A percentile compares a stretch with the other conserved stretches of the same genome.
Conservation (phyloP, 2,888 invertebrate genomes). For the Dicyrtomina minuta region DNA sequence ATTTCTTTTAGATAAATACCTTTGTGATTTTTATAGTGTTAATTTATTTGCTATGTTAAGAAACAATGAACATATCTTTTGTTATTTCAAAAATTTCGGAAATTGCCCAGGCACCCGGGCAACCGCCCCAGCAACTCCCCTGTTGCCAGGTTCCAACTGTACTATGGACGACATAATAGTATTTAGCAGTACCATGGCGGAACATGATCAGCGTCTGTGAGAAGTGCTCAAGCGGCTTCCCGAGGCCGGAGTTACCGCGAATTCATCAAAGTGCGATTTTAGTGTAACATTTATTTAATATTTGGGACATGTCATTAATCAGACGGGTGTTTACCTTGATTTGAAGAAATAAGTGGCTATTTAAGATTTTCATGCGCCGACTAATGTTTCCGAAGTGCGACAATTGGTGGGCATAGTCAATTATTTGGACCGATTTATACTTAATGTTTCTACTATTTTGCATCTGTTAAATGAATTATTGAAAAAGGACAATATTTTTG, state of each 20-base stretch:
- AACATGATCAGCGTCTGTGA: constrained; percentile 24
- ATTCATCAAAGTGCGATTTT: constrained; percentile 53
- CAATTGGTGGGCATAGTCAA: constrained; percentile 55
- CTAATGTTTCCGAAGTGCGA: constrained; percentile 49
- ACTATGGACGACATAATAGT: constrained; percentile 19
- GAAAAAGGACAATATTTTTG: constrained; percentile 52
- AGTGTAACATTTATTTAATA: constrained; percentile 45
- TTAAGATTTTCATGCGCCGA: constrained; percentile 49
- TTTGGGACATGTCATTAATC: constrained; percentile 51
- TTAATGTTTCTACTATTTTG: constrained; percentile 52
- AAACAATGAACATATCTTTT: no score
- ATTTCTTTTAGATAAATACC: no score
- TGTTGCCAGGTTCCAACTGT: constrained; percentile 35
- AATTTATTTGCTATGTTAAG: no score
- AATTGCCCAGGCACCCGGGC: no score
- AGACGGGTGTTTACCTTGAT: constrained; percentile 54
- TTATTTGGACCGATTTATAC: constrained; percentile 56
- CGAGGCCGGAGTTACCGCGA: constrained; percentile 11
- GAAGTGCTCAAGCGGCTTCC: constrained; percentile 9
- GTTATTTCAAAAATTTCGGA: no score
- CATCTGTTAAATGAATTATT: constrained; percentile 54
- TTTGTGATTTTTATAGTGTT: no score
- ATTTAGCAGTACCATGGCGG: background rate
- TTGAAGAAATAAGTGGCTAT: constrained; percentile 55
- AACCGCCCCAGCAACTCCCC: no score